Evolutionary conservation across 2,888 invertebrate genomes (phyloP).

Genomic region (Volucella inflata): DNA sequence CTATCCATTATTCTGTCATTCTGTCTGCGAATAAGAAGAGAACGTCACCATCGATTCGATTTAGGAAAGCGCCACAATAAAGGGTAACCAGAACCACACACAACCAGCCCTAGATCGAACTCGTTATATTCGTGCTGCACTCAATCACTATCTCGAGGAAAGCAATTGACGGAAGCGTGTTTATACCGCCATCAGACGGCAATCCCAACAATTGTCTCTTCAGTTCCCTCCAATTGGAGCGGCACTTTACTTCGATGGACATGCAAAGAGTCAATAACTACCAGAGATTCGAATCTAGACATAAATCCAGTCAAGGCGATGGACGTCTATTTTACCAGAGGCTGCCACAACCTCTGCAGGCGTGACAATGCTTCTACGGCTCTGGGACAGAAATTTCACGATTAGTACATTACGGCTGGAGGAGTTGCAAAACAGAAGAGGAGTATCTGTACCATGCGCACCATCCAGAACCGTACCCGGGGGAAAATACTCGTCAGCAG

Average conservation of each 20-base stretch:
- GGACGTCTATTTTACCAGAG: constrained; percentile 58
- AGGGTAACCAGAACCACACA: constrained; percentile 14
- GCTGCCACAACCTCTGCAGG: constrained; percentile 50
- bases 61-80: constrained; percentile 61
- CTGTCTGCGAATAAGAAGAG: constrained; percentile 2
- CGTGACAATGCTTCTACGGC: constrained; percentile 70
- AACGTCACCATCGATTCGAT: constrained; percentile 55
- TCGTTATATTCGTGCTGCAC: constrained; percentile 59
- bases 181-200: constrained; percentile 9
- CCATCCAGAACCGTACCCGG: constrained; percentile 41
- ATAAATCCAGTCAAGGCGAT: constrained; percentile 65
- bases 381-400: constrained; percentile 74
- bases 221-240: neutral
- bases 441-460: constrained; percentile 31
- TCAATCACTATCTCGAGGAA: constrained; percentile 59
- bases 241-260: constrained; percentile 61
- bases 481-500: constrained; percentile 48
- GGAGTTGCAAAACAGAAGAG: constrained; percentile 10
- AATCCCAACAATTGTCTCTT: neutral
- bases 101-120: constrained; percentile 28
- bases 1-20: constrained; percentile 38
- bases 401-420: constrained; percentile 65
- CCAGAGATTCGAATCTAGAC: constrained; percentile 68
- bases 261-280: constrained; percentile 75
- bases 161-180: constrained; percentile 69